Conservation (phyloP, 2,113 vertebrate species). For the Girardinichthys multiradiatus region DNA sequence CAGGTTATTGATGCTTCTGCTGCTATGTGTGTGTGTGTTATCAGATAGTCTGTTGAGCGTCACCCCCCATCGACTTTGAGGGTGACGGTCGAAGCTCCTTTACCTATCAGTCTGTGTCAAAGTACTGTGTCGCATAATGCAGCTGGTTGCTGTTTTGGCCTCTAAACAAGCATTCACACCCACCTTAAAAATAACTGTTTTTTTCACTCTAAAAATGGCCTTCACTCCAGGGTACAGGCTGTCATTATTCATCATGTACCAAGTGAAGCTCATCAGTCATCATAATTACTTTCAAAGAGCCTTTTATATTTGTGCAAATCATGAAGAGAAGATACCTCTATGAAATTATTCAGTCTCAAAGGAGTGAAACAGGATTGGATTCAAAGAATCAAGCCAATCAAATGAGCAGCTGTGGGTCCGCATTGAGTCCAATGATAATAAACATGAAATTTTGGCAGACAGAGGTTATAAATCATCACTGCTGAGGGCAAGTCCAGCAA, state of each 20-base stretch:
- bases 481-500: constrained; percentile 25
- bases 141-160: too few relatives aligned
- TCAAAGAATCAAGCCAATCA: constrained; percentile 34
- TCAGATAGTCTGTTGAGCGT: too few relatives aligned
- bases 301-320: constrained; percentile 9
- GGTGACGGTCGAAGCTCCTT: too few relatives aligned
- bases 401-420: not conserved
- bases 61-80: too few relatives aligned
- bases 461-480: constrained; percentile 10
- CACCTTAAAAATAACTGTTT: too few relatives aligned
- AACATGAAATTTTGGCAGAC: constrained; percentile 22
- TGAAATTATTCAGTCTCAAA: constrained; percentile 31
- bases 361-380: constrained; percentile 3
- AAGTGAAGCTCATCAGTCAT: constrained; percentile 36
- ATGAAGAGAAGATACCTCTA: constrained; percentile 10
- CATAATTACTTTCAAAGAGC: constrained; percentile 41
- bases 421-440: not conserved
- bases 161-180: too few relatives aligned
- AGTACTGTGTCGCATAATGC: too few relatives aligned
- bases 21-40: too few relatives aligned
- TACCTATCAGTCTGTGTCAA: too few relatives aligned
- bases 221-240: not conserved
- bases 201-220: constrained; percentile 10
- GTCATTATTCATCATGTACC: constrained; percentile 51
- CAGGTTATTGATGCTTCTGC: too few relatives aligned